Evolutionary conservation across 1,140 invertebrate species (phyloP).

Genomic region (Aphelenchoides fujianensis): DNA sequence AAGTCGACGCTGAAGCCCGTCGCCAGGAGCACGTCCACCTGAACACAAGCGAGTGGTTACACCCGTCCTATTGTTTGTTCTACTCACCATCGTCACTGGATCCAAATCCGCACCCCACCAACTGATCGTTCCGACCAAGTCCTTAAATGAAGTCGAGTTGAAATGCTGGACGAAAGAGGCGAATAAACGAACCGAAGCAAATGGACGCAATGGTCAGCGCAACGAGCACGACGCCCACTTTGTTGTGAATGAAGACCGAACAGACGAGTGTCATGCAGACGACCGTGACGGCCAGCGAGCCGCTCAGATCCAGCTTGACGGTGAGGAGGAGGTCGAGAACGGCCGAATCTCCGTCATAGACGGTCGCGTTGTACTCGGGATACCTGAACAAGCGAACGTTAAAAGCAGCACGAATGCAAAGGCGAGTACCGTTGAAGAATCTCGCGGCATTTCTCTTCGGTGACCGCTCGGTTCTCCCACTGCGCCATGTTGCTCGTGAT

Average conservation of each 20-base stretch:
- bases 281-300: constrained; percentile 61
- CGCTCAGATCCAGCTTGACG: constrained; percentile 59
- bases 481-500: constrained; percentile 56
- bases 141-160: constrained; percentile 44
- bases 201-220: constrained; percentile 57
- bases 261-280: constrained; percentile 61
- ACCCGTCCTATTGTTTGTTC: too few species aligned
- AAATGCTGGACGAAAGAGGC: constrained; percentile 18
- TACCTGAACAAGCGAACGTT: too few species aligned
- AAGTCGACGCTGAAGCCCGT: constrained; percentile 60
- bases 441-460: constrained; percentile 47
- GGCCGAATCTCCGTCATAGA: constrained; percentile 50
- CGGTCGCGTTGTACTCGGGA: constrained; percentile 49
- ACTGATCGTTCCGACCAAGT: constrained; percentile 53
- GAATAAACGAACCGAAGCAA: constrained; percentile 47
- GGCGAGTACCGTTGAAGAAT: constrained; percentile 39
- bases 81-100: constrained; percentile 55
- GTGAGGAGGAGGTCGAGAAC: constrained; percentile 56
- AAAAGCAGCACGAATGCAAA: constrained; percentile 18
- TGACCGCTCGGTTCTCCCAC: constrained; percentile 54
- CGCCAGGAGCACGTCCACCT: constrained; percentile 58
- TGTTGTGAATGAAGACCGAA: constrained; percentile 54
- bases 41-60: too few species aligned
- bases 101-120: constrained; percentile 62
- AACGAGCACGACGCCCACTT: constrained; percentile 53